These are phyloP conservation scores for Pycnomerus fuliginosus DNA, from an alignment of 2,888 invertebrate genomes.

Conservation along the genomic window DNA sequence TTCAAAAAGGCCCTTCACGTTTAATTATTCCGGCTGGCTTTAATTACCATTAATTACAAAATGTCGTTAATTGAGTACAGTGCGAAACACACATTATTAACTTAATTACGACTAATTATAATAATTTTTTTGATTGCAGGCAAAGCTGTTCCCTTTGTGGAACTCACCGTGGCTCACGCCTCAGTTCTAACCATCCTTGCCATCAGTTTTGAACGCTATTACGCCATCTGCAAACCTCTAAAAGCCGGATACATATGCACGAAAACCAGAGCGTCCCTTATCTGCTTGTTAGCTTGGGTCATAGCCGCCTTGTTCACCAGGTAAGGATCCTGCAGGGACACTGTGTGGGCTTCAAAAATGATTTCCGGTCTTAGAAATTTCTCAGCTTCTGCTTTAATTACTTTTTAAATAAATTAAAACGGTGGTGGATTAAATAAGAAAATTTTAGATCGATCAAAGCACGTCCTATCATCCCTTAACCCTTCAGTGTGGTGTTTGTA, in stretches of 20 bases:
- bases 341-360: no score
- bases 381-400: no score
- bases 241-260: slow-evolving; percentile 89
- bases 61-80: no score
- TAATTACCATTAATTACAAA: no score
- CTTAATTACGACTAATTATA: no score
- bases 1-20: no score
- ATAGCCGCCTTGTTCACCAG: slow-evolving; percentile 83
- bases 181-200: slow-evolving; percentile 91
- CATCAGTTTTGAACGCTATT: slow-evolving; percentile 85
- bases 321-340: no score
- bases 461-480: slow-evolving; percentile 14
- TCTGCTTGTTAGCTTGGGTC: slow-evolving; percentile 82
- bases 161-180: slow-evolving; percentile 88
- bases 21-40: no score
- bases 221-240: slow-evolving; percentile 88
- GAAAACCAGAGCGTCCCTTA: slow-evolving; percentile 77
- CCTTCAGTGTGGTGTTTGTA: slow-evolving; percentile 24
- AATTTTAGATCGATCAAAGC: slow-evolving; percentile 12
- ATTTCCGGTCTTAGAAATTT: no score
- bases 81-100: no score
- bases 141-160: slow-evolving; percentile 89
- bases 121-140: slow-evolving; percentile 63
- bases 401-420: no score
- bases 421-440: slow-evolving; percentile 7